Percentiles rank a stretch among this genome's conserved stretches.
Evolutionary conservation across 1,140 invertebrate species (phyloP).

Genomic region (Spodoptera litura): DNA sequence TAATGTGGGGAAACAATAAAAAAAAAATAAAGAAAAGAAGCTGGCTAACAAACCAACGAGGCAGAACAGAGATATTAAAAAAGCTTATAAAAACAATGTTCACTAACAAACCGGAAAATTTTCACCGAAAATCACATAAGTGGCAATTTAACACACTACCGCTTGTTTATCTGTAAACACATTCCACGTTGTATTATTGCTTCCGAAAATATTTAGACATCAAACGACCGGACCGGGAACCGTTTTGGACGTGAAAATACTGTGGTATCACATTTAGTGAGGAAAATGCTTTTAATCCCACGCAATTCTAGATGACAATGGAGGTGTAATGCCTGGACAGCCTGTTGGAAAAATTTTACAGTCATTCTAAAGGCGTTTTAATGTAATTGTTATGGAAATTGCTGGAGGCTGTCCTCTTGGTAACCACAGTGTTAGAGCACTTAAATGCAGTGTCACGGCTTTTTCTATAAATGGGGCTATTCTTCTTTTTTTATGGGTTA

Average conservation of each 20-base stretch:
- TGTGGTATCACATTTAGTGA: neutral
- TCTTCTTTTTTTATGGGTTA: too few species aligned
- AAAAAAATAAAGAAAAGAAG: too few species aligned
- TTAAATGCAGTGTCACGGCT: neutral
- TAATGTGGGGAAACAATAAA: too few species aligned
- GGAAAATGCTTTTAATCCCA: neutral
- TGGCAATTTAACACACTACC: neutral
- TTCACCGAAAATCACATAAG: too few species aligned
- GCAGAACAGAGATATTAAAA: too few species aligned
- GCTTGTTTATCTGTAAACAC: slow-evolving; percentile 15
- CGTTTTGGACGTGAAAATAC: slow-evolving; percentile 5
- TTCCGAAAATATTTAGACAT: slow-evolving; percentile 11
- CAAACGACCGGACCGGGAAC: neutral
- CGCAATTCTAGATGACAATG: neutral
- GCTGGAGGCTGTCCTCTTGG: neutral
- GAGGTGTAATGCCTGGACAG: neutral
- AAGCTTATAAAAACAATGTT: too few species aligned
- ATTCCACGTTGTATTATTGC: slow-evolving; percentile 5
- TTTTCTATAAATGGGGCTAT: neutral
- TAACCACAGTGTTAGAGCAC: neutral
- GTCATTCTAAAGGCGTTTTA: neutral
- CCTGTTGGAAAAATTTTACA: neutral
- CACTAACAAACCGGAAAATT: too few species aligned
- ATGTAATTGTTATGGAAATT: slow-evolving; percentile 2
- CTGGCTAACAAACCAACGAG: too few species aligned